These are phyloP conservation scores for Perognathus longimembris DNA, from an alignment of 2,113 vertebrate species.

Conservation along the genomic window DNA sequence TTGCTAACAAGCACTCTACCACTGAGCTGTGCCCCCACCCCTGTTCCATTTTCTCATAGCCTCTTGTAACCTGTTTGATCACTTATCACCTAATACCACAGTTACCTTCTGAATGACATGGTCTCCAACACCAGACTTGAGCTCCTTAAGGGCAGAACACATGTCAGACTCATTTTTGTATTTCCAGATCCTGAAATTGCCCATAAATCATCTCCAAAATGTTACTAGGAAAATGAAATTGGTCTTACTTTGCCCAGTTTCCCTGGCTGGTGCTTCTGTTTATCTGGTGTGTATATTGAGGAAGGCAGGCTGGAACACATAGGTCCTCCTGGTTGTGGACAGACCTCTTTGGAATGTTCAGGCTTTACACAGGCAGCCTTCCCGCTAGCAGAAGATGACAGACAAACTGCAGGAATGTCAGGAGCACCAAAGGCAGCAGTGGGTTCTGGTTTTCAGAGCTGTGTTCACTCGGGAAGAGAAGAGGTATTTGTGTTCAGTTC, in stretches of 20 bases:
- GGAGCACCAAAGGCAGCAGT: not conserved
- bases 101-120: not conserved
- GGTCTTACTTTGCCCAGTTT: not conserved
- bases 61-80: not conserved
- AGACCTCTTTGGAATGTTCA: slow-evolving; percentile 1
- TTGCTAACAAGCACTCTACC: not conserved
- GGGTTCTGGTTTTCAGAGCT: not conserved
- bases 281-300: not conserved
- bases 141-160: not conserved
- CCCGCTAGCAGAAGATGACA: not conserved
- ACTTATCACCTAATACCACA: not conserved
- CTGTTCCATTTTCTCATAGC: not conserved
- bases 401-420: not conserved
- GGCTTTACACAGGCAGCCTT: slow-evolving; percentile 3
- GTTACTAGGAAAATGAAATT: not conserved
- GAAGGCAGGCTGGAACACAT: not conserved
- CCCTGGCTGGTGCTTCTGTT: not conserved
- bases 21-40: not conserved
- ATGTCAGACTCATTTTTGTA: not conserved
- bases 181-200: slow-evolving; percentile 14
- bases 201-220: not conserved
- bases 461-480: not conserved
- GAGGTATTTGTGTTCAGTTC: slow-evolving; percentile 3
- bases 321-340: not conserved
- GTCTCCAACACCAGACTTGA: not conserved